Base-by-base conservation (phyloP, 53 echinoderm and acorn worm species). In the Echinarachnius parma region DNA sequence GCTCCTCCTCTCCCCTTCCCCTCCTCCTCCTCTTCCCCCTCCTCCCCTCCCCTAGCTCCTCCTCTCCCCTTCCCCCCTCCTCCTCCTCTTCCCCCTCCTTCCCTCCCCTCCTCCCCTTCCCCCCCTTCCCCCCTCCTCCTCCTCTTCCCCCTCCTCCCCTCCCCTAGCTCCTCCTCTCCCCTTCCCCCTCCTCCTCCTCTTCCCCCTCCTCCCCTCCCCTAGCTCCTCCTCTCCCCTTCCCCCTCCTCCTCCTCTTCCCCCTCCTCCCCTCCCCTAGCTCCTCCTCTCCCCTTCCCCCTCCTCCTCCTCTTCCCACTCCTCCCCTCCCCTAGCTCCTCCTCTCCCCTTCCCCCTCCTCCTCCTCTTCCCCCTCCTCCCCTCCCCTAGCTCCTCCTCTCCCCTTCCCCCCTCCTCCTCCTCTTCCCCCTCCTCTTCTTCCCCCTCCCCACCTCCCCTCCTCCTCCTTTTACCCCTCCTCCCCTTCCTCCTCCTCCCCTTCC, bases 401-500 rank as follows among this genome's bases (percentile, higher is more conserved):
- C 13, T 13, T 39, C 39, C 39, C 39, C 13, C 39, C 39, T 13
- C 13, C 39, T 13, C 39, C 13, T 13, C 39, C 39, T 39, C 39
- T 13, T 13, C 39, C 39, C 13, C 13, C 39, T 13, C 13, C 39
- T 13, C 39, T 39, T 13, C 13, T 13, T 13, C 39, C 13, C 7
- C 13, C 39, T 39, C 39, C 13, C 39, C 13, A 7, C 39, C 39
- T 39, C 18, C 33, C 31, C 60, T 20, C 5, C 31, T 59, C 29
- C 1, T 31, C n/a, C 33, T 59, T 30, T 31, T 55, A 5, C 16
- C 30, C 1, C 4, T 33, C 0, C 31, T 13, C 28, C 16, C 30
- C 14, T 19, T 60, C 15, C 33, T 53, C 25, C 28, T 53, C 54
- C 39, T 14, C 16, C 31, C 42, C 44, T 45, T 68, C 56, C 57